Evolutionary conservation across 1,140 invertebrate genomes (phyloP), one percentile per base, ranked within the genome.

Genomic region (Belonocnema kinseyi): DNA sequence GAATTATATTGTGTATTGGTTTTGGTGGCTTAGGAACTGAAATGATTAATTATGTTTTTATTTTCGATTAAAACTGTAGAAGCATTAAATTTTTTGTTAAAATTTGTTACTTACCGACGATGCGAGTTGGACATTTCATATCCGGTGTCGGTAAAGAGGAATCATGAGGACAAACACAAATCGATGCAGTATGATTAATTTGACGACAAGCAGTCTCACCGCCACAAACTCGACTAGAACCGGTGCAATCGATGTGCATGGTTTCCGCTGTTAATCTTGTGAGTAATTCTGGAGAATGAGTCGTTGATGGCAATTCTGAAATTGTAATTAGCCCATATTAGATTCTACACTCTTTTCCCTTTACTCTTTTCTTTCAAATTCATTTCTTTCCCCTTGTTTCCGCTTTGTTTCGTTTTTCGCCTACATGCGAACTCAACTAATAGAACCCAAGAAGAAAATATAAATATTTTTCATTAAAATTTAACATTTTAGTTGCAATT

Each of bases 91-190:
- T 46, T 46, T 33, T 73, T 52, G 51, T 19, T 50, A 11, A 54
- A 21, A 16, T 56, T 56, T 77, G 4, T 53, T 54, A 74, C 82
- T 79, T 85, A 93, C 93, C 93, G 87, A 92, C 93, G 81, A 89
- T 87, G 85, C 94, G 93, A 80, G 93, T 92, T 1, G 94, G 94
- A 84, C 95, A 95, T 82, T 92, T 93, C 71, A 94, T 91, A 82
- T 94, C 93, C 51, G 90, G 86, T 16, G 93, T 95, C 13, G 94
- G 93, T 3, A 91, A 90, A 13, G 92, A 92, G 7, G 88, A 91
- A 81, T 94, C 94, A 74, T 94, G 93, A 7, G 94, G 94, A 87
- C 95, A 95, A 6, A 95, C 88, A 82, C 95, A 95, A 26, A 90
- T 93, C 73, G 94, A 93, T 3, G 90, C 91, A 7, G 91, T 92